These are phyloP conservation scores for Sipha maydis DNA, from an alignment of 2,888 invertebrate genomes.

Conservation along the genomic window DNA sequence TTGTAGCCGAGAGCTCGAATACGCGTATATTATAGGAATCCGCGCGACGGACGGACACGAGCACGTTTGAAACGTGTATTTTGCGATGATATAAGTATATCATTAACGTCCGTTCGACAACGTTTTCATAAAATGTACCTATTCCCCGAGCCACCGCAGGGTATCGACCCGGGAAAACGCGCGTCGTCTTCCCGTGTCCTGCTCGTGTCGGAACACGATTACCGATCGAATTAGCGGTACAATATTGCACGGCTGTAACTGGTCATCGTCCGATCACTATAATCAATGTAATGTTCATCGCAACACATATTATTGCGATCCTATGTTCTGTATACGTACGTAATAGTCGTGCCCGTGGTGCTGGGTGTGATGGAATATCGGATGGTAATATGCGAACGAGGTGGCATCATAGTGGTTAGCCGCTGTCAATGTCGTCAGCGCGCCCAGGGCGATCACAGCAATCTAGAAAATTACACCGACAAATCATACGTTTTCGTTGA, in stretches of 20 bases:
- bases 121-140: too few species aligned
- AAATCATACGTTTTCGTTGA: not conserved
- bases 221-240: not conserved
- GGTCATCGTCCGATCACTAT: not conserved
- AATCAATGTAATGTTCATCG: not conserved
- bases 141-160: too few species aligned
- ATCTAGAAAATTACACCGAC: constrained; percentile 15
- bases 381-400: constrained; percentile 64
- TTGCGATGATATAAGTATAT: too few species aligned
- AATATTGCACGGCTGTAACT: not conserved
- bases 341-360: constrained; percentile 62
- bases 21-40: too few species aligned
- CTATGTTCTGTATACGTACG: constrained; percentile 6
- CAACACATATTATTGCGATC: too few species aligned
- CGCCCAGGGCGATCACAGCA: constrained; percentile 25
- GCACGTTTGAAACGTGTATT: too few species aligned
- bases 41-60: too few species aligned
- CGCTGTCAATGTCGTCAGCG: constrained; percentile 34
- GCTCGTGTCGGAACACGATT: not conserved
- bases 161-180: too few species aligned
- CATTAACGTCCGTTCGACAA: too few species aligned
- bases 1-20: too few species aligned
- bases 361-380: constrained; percentile 65
- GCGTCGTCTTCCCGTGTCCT: not conserved
- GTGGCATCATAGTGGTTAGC: constrained; percentile 60